These are phyloP conservation scores for Morpho helenor DNA, from an alignment of 2,888 invertebrate genomes.

Conservation along the genomic window DNA sequence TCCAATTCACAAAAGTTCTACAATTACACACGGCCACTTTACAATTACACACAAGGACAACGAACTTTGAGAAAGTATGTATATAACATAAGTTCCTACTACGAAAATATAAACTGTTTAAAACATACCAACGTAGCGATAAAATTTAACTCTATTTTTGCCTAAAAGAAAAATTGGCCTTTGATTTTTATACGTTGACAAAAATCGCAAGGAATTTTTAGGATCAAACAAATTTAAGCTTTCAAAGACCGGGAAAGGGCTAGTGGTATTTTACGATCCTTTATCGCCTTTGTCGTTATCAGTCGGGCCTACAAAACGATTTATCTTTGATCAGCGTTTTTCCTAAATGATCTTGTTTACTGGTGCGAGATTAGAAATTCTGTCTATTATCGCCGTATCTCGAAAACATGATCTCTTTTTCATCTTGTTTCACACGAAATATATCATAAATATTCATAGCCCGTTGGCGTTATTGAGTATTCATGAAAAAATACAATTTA, in stretches of 20 bases:
- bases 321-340: slow-evolving; percentile 12
- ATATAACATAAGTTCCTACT: no score
- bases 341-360: slow-evolving; percentile 15
- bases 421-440: no score
- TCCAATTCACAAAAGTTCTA: no score
- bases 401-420: not conserved
- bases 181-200: not conserved
- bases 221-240: slow-evolving; percentile 18
- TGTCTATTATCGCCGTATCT: not conserved
- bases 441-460: no score
- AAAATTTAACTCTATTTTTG: not conserved
- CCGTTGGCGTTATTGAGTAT: no score
- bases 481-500: no score
- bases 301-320: slow-evolving; percentile 24
- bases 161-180: not conserved
- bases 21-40: no score
- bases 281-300: slow-evolving; percentile 24
- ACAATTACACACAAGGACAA: no score
- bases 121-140: no score
- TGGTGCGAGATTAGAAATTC: slow-evolving; percentile 13
- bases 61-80: no score
- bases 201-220: slow-evolving; percentile 5
- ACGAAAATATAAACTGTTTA: no score
- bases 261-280: slow-evolving; percentile 15
- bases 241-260: slow-evolving; percentile 17